Percentiles rank a stretch among this genome's conserved stretches.
Evolutionary conservation across 2,113 vertebrate species (phyloP).

Genomic region (Psephotus haematonotus): DNA sequence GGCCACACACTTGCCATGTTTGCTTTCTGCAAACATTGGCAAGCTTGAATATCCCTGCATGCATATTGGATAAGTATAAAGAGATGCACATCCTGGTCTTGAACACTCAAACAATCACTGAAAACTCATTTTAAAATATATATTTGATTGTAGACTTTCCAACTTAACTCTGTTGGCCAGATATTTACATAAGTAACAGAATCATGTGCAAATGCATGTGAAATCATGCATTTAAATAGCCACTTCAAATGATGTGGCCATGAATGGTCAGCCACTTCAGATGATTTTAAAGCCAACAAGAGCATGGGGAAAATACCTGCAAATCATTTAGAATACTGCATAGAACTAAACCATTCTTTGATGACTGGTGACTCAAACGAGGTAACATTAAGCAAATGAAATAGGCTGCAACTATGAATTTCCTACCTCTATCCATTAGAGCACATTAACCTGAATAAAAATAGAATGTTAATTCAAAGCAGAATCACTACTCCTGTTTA

Average conservation of each 20-base stretch:
- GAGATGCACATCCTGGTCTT: background rate
- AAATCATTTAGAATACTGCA: background rate
- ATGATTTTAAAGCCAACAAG: background rate
- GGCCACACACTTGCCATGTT: constrained; percentile 2
- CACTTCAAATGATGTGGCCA: background rate
- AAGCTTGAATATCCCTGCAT: background rate
- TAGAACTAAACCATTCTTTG: background rate
- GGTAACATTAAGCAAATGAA: background rate
- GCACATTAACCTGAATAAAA: background rate
- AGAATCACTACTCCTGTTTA: background rate
- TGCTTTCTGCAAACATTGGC: constrained; percentile 43
- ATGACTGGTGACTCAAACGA: background rate
- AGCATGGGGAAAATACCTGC: background rate
- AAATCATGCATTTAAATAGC: background rate
- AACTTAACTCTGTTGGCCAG: background rate
- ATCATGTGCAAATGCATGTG: constrained; percentile 4
- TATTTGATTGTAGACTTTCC: constrained; percentile 9
- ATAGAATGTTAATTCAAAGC: background rate
- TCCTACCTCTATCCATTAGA: background rate
- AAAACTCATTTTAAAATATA: constrained; percentile 19
- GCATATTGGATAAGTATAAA: constrained; percentile 11
- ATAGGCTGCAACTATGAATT: background rate
- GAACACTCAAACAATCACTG: background rate
- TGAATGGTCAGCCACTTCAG: background rate
- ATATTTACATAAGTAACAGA: constrained; percentile 27